Percentiles rank a stretch among this genome's conserved stretches.
phyloP scores from a whole-genome alignment of 2,888 invertebrate species.

The Phaonia tiefii region DNA sequence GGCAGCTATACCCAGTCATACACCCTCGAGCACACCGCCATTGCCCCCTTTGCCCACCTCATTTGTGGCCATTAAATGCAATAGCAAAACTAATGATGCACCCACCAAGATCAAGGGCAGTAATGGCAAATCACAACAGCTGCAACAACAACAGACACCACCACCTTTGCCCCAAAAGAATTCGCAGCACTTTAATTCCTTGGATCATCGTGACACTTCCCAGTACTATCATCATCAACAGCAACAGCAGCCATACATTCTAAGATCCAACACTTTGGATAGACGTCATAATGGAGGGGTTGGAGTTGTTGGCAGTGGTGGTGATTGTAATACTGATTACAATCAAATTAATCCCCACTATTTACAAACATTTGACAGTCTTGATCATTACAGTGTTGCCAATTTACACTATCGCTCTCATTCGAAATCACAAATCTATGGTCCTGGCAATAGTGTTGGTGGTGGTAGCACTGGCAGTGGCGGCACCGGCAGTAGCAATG shows the following conservation, averaged over 20 bases:
- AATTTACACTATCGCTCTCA: slow-evolving; percentile 77
- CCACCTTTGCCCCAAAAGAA: slow-evolving; percentile 76
- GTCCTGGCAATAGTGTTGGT: slow-evolving; percentile 73
- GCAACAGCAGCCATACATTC: slow-evolving; percentile 59
- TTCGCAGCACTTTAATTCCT: slow-evolving; percentile 75
- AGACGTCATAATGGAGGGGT: slow-evolving; percentile 63
- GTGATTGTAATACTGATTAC: slow-evolving; percentile 71
- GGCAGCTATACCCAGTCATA: slow-evolving; percentile 71
- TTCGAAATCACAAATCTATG: slow-evolving; percentile 78
- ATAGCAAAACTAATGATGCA: slow-evolving; percentile 59
- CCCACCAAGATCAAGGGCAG: slow-evolving; percentile 72
- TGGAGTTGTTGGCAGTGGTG: not conserved
- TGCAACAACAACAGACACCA: slow-evolving; percentile 68
- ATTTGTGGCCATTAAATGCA: slow-evolving; percentile 74
- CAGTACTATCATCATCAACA: slow-evolving; percentile 68
- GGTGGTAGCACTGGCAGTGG: slow-evolving; percentile 73
- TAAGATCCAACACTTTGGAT: slow-evolving; percentile 74
- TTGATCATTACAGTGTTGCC: slow-evolving; percentile 78
- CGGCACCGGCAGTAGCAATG: slow-evolving; percentile 68
- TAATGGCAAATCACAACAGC: slow-evolving; percentile 67
- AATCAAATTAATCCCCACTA: slow-evolving; percentile 78
- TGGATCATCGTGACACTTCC: slow-evolving; percentile 71
- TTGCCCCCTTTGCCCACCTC: slow-evolving; percentile 76
- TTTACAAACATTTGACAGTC: slow-evolving; percentile 77
- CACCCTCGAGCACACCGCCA: slow-evolving; percentile 73